Evolutionary conservation across 2,797 vertebrate species (phyloP).

Genomic region (Vultur gryphus): DNA sequence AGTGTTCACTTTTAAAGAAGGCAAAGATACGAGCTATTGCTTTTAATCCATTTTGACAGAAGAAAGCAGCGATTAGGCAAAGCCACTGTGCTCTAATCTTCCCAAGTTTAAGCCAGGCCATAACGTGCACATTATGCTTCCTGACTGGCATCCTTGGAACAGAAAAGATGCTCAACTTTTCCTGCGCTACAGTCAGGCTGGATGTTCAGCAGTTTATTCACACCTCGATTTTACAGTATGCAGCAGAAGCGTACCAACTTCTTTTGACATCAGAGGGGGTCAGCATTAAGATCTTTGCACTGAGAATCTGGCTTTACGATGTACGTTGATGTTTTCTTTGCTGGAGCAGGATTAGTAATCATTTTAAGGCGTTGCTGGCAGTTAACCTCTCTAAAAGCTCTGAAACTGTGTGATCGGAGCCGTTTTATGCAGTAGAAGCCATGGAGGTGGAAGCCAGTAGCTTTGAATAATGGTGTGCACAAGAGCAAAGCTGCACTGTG

Average conservation of each 20-base stretch:
- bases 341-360: not conserved
- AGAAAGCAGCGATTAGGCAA: conserved; percentile 6
- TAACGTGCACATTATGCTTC: not conserved
- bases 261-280: not conserved
- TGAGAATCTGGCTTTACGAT: not conserved
- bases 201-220: not conserved
- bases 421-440: not conserved
- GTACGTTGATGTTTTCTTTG: not conserved
- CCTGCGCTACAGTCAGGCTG: not conserved
- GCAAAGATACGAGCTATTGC: not conserved
- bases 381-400: not conserved
- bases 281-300: not conserved
- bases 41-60: conserved; percentile 39
- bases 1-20: conserved; percentile 27
- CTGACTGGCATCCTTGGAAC: not conserved
- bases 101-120: not conserved
- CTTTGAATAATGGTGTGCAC: not conserved
- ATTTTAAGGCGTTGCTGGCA: not conserved
- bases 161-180: not conserved
- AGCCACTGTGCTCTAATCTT: conserved; percentile 25
- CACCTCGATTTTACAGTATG: not conserved
- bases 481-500: not conserved
- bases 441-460: not conserved
- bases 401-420: not conserved
- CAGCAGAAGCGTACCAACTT: not conserved